phyloP scores from a whole-genome alignment of 2,113 vertebrate genomes.

The Myrmecophaga tridactyla region DNA sequence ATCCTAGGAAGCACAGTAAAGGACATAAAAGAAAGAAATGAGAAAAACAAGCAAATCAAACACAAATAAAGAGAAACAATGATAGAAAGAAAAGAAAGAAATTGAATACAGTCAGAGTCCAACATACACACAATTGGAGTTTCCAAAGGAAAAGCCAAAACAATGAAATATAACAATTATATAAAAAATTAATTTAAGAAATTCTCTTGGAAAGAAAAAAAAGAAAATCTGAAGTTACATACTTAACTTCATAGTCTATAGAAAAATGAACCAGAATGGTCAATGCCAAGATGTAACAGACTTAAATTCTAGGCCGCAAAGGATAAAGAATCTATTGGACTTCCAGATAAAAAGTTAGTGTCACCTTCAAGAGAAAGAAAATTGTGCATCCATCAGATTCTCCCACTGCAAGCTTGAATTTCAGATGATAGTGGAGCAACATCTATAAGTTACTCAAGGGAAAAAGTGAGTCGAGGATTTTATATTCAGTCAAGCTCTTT shows the following conservation, averaged over 20 bases:
- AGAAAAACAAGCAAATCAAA: conserved; percentile 12
- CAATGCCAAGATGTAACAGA: not conserved
- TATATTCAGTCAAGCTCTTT: not conserved
- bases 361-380: not conserved
- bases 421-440: not conserved
- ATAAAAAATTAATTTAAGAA: not conserved
- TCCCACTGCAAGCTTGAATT: not conserved
- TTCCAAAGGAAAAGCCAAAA: not conserved
- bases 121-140: not conserved
- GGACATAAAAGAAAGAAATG: not conserved
- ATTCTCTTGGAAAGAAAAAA: not conserved
- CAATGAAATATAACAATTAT: not conserved
- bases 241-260: not conserved
- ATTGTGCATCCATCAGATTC: not conserved
- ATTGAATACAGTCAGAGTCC: not conserved
- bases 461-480: not conserved
- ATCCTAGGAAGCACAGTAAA: not conserved
- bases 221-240: not conserved
- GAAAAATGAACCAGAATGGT: not conserved
- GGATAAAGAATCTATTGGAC: not conserved
- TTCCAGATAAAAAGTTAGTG: not conserved
- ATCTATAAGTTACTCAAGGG: not conserved
- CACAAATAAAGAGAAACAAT: not conserved
- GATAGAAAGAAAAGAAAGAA: not conserved
- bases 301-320: not conserved